Base-by-base conservation (phyloP, 2,888 invertebrate genomes). In the Brachycybe producta region DNA sequence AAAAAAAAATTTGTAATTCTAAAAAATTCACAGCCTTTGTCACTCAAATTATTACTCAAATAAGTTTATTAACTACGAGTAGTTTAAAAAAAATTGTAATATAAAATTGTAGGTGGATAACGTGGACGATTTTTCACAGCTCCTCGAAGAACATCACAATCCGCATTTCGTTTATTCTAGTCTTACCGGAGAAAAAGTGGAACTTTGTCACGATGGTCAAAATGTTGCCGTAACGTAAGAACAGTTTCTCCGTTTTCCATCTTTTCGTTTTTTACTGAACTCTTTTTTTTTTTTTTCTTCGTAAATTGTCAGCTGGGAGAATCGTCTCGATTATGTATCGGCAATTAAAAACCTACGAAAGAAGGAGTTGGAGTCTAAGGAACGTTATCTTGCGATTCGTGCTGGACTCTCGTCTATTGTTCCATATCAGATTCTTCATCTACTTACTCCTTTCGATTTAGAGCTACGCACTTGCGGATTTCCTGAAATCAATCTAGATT, bases 221-320 rank as follows among this genome's bases (percentile, higher is more conserved):
- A 57, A 61, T 40, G 55, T 59, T 8, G 41, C 56, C 36, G 63
- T 65, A 52, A 60, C 59, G 64, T 65, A 53, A 55, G 55, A 35
- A 21, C 5, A 13, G 19, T 7, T 35, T 5, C 36, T 35, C 7
- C 5, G 3, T 3, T 35, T 4, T 3, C 3, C 4, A 5, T 17
- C 5, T 3, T 5, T 13, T 40, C 11, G 5, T 40, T 42, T 38
- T 53, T 57, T n/a, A 13, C 32, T 32, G 13, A 32, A 32, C 32
- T n/a, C n/a, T n/a, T n/a, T n/a, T n/a, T n/a, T n/a, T n/a, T n/a
- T n/a, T n/a, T n/a, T n/a, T n/a, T n/a, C n/a, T n/a, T n/a, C n/a
- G n/a, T n/a, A n/a, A n/a, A n/a, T n/a, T n/a, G n/a, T 17, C 45
- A 65, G 64, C 48, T 63, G 64, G 62, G 62, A 61, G 54, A 65